Evolutionary conservation across 2,888 invertebrate genomes (phyloP).

Genomic region (Sesia apiformis): DNA sequence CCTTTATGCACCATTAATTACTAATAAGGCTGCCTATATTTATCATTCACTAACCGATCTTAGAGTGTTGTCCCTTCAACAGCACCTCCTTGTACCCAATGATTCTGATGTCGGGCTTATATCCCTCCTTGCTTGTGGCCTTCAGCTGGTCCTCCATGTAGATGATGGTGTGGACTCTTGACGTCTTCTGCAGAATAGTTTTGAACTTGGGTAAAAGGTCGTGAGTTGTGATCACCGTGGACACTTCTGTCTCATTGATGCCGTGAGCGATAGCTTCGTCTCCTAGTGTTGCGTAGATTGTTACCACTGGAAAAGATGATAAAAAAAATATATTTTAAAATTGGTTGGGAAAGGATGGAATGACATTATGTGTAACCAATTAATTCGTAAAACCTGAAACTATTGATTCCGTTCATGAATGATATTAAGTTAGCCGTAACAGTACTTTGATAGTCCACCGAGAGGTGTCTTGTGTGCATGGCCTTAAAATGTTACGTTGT

Average conservation of each 20-base stretch:
- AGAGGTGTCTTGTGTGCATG: too few relatives aligned
- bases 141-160: constrained; percentile 93
- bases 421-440: too few relatives aligned
- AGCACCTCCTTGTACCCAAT: constrained; percentile 81
- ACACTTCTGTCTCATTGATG: constrained; percentile 96
- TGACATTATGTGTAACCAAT: neutral
- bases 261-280: constrained; percentile 98
- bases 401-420: too few relatives aligned
- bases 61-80: constrained; percentile 39
- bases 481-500: too few relatives aligned
- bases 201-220: constrained; percentile 94
- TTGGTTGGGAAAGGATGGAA: neutral
- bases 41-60: constrained; percentile 37
- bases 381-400: too few relatives aligned
- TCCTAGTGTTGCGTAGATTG: constrained; percentile 97
- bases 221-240: constrained; percentile 93
- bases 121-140: constrained; percentile 79
- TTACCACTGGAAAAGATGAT: constrained; percentile 79
- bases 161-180: constrained; percentile 84
- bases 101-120: constrained; percentile 82
- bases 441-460: too few relatives aligned
- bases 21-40: too few relatives aligned
- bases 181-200: constrained; percentile 81
- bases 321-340: constrained; percentile 11
- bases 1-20: too few relatives aligned